phyloP scores from a whole-genome alignment of 2,797 vertebrate species.

The Sebastolobus alascanus region DNA sequence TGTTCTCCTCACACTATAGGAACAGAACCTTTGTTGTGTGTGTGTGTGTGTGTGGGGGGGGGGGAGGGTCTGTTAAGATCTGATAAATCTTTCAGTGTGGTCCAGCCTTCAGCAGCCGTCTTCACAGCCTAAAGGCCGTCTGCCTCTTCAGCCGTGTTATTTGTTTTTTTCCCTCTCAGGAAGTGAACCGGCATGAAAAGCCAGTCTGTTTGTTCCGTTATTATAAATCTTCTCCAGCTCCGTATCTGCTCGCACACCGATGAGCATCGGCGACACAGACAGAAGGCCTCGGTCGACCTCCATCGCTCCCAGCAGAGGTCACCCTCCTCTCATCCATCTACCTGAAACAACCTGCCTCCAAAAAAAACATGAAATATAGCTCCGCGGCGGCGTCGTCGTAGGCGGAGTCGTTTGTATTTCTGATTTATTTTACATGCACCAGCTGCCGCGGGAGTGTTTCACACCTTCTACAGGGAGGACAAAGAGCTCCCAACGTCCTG shows the following conservation, averaged over 20 bases:
- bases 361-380: conserved; percentile 9
- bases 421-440: conserved; percentile 5
- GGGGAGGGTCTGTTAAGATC: too few relatives aligned
- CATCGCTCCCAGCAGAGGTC: conserved; percentile 25
- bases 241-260: not conserved
- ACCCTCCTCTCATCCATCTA: conserved; percentile 8
- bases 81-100: too few relatives aligned
- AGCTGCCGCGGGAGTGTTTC: not conserved
- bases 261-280: conserved; percentile 1
- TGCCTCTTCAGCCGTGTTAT: not conserved
- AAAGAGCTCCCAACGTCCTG: not conserved
- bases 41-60: too few relatives aligned
- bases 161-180: not conserved
- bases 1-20: too few relatives aligned
- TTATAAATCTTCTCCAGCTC: not conserved
- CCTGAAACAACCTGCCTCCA: not conserved
- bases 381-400: not conserved
- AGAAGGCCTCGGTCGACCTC: not conserved
- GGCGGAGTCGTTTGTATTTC: not conserved
- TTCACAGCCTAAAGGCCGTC: not conserved
- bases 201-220: not conserved
- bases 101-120: not conserved
- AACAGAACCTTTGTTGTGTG: too few relatives aligned
- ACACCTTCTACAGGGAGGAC: not conserved
- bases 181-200: not conserved